phyloP scores from a whole-genome alignment of 1,140 invertebrate genomes.

The Reticulitermes speratus region DNA sequence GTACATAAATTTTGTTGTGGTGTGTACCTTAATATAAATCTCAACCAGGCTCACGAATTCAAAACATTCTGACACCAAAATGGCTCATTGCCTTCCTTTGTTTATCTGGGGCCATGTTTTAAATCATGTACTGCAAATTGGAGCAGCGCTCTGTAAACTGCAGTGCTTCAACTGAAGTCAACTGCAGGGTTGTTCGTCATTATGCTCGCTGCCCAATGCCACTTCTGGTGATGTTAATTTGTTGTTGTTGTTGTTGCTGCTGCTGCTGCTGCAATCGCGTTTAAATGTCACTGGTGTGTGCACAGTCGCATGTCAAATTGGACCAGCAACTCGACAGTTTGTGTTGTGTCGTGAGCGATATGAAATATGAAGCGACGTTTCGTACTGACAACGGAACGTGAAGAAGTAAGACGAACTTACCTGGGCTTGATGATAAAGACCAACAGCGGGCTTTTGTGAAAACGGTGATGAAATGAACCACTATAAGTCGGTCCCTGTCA shows the following conservation, averaged over 20 bases:
- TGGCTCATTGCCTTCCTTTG: not conserved
- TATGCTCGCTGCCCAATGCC: no score
- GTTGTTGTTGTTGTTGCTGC: not conserved
- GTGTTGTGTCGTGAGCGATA: no score
- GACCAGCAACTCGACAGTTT: not conserved
- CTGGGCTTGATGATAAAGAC: no score
- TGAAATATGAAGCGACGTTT: no score
- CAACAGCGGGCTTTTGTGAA: no score
- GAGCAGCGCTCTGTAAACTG: not conserved
- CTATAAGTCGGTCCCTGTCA: no score
- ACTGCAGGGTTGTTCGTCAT: not conserved
- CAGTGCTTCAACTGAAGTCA: not conserved
- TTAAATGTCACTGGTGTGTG: not conserved
- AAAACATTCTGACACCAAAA: slow-evolving; percentile 12
- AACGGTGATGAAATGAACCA: no score
- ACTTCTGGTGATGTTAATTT: not conserved
- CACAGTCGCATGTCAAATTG: not conserved
- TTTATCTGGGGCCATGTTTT: not conserved
- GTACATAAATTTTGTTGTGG: not conserved
- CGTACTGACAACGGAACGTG: no score
- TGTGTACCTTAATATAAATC: not conserved
- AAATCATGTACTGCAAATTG: not conserved
- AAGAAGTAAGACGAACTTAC: no score
- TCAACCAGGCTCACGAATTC: not conserved
- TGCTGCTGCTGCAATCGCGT: not conserved